A percentile compares a stretch with the other conserved stretches of the same genome.
These are phyloP conservation scores for Drosophila varians DNA, from an alignment of 1,140 invertebrate species.

Conservation along the genomic window DNA sequence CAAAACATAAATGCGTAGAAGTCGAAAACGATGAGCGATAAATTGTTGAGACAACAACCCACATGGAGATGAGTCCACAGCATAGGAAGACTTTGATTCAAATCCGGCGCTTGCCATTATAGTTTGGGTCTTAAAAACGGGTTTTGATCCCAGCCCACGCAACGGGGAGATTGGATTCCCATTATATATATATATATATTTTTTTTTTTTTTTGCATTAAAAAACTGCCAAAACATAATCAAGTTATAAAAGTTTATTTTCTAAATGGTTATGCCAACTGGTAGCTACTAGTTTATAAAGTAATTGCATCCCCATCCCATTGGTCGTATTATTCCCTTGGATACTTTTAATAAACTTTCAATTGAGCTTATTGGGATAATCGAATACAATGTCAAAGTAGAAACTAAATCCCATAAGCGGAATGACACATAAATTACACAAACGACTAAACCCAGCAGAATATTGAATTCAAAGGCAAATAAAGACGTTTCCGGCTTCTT, in stretches of 20 bases:
- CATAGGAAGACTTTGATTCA: not conserved
- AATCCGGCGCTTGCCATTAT: conserved; percentile 32
- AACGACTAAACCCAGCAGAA: conserved; percentile 21
- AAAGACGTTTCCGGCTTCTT: conserved; percentile 73
- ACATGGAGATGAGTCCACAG: conserved; percentile 34
- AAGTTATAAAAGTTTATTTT: conserved; percentile 30
- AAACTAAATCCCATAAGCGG: conserved; percentile 60
- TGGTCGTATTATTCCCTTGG: not conserved
- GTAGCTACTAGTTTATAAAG: not conserved
- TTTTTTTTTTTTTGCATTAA: conserved; percentile 27
- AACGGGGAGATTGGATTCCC: conserved; percentile 16
- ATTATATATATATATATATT: too few relatives aligned
- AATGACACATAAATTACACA: conserved; percentile 53
- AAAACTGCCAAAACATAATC: conserved; percentile 34
- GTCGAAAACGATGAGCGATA: conserved; percentile 66
- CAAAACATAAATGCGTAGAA: conserved; percentile 58
- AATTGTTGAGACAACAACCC: conserved; percentile 68
- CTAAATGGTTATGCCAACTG: conserved; percentile 20
- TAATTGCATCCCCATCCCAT: too few relatives aligned
- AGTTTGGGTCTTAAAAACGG: conserved; percentile 14
- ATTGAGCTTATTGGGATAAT: conserved; percentile 16
- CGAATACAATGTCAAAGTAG: not conserved
- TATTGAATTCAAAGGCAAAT: conserved; percentile 65
- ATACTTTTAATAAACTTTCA: conserved; percentile 21
- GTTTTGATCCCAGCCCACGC: conserved; percentile 32